Evolutionary conservation across 2,113 vertebrate genomes (phyloP).

Genomic region (Cebus imitator): DNA sequence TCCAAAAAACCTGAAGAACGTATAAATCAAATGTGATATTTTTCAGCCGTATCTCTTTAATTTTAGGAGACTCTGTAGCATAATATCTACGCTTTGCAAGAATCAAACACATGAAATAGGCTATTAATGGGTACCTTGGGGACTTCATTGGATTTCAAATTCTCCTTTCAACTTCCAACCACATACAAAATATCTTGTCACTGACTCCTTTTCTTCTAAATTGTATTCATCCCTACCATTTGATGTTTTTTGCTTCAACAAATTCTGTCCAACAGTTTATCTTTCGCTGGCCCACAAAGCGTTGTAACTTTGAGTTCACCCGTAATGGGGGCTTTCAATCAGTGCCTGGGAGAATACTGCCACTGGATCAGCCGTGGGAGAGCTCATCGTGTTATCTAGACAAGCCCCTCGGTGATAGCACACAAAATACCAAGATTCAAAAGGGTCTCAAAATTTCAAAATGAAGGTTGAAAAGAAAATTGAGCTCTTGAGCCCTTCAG

Average conservation of each 20-base stretch:
- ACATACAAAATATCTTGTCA: slow-evolving; percentile 16
- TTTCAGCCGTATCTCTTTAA: slow-evolving; percentile 24
- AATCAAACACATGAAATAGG: slow-evolving; percentile 19
- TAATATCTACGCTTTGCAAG: slow-evolving; percentile 27
- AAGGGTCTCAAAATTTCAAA: neutral
- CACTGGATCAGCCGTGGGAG: no score
- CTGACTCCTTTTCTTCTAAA: neutral
- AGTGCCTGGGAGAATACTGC: neutral
- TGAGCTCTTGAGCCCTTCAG: neutral
- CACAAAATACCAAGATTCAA: neutral
- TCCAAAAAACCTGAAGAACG: neutral
- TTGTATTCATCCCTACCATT: neutral
- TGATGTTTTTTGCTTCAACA: neutral
- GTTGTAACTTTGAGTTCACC: neutral
- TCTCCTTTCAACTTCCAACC: slow-evolving; percentile 24
- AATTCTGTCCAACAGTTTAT: neutral
- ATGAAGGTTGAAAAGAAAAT: neutral
- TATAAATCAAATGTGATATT: neutral
- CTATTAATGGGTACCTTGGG: neutral
- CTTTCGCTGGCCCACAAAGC: neutral
- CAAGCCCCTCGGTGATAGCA: neutral
- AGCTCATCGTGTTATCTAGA: accelerated
- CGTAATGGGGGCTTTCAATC: neutral
- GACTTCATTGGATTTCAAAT: neutral
- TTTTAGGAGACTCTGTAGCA: slow-evolving; percentile 45